These are phyloP conservation scores for Cheilosia grossa DNA, from an alignment of 2,888 invertebrate species.

Conservation along the genomic window DNA sequence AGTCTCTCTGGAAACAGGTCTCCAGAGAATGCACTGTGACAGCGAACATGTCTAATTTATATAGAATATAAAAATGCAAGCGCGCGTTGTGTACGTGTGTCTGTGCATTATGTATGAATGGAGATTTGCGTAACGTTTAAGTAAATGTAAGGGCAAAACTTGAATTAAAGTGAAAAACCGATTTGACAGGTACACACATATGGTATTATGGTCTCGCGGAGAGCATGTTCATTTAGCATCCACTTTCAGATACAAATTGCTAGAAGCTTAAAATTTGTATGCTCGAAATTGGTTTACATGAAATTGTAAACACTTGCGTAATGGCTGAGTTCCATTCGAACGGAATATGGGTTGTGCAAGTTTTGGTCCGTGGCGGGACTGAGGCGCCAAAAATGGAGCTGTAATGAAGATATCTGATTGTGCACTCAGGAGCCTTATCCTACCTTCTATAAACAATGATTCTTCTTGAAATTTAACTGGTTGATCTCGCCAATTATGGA, in stretches of 20 bases:
- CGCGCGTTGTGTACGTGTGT: background rate
- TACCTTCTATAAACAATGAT: too few relatives aligned
- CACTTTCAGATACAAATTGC: constrained; percentile 48
- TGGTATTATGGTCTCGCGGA: constrained; percentile 55
- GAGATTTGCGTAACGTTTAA: constrained; percentile 64
- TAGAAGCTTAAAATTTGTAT: constrained; percentile 12
- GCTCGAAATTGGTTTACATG: constrained; percentile 25
- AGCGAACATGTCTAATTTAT: constrained; percentile 59
- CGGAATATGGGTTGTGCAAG: too few relatives aligned
- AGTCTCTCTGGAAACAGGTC: constrained; percentile 61
- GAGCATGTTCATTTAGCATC: constrained; percentile 53
- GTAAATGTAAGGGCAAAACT: constrained; percentile 33
- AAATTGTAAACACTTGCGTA: constrained; percentile 35
- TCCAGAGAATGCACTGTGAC: constrained; percentile 61
- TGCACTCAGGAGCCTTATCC: too few relatives aligned
- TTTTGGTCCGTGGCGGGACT: too few relatives aligned
- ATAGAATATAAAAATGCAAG: constrained; percentile 47
- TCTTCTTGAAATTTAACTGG: too few relatives aligned
- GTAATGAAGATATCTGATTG: too few relatives aligned
- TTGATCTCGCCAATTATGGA: too few relatives aligned
- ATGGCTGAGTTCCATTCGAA: constrained; percentile 1
- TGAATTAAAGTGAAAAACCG: constrained; percentile 64
- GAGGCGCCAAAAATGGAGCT: too few relatives aligned
- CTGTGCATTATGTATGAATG: constrained; percentile 60
- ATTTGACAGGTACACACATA: constrained; percentile 70